Percentiles rank a stretch among this genome's conserved stretches.
Evolutionary conservation across 2,797 vertebrate species (phyloP).

Genomic region (Clarias laeviceps): DNA sequence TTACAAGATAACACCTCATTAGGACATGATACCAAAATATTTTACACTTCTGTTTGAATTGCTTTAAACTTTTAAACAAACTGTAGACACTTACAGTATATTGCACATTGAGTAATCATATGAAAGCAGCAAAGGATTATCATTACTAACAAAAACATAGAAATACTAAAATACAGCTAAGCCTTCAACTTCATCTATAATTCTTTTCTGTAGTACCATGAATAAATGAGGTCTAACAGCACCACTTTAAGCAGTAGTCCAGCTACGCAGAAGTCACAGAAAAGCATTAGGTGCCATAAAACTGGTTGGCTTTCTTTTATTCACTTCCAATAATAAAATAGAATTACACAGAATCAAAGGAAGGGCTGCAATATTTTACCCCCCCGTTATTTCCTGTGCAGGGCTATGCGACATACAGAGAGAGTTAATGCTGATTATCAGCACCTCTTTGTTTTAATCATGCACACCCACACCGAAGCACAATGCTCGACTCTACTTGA

Average conservation of each 20-base stretch:
- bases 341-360: not conserved
- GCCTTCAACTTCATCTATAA: not conserved
- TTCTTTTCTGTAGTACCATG: not conserved
- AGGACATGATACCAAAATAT: not conserved
- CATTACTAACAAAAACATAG: not conserved
- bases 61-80: not conserved
- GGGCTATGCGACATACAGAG: slow-evolving; percentile 46
- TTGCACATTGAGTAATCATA: not conserved
- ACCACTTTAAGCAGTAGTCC: not conserved
- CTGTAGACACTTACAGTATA: not conserved
- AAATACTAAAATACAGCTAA: not conserved
- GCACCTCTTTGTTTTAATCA: slow-evolving; percentile 29
- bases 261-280: not conserved
- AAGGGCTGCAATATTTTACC: slow-evolving; percentile 17
- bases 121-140: not conserved
- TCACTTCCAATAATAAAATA: not conserved
- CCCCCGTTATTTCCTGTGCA: slow-evolving; percentile 51
- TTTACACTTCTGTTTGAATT: not conserved
- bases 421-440: slow-evolving; percentile 7
- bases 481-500: slow-evolving; percentile 51
- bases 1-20: no score
- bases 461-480: slow-evolving; percentile 10
- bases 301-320: not conserved
- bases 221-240: not conserved
- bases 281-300: not conserved